Conservation (phyloP, 2,888 invertebrate species). For the Leptothorax acervorum region DNA sequence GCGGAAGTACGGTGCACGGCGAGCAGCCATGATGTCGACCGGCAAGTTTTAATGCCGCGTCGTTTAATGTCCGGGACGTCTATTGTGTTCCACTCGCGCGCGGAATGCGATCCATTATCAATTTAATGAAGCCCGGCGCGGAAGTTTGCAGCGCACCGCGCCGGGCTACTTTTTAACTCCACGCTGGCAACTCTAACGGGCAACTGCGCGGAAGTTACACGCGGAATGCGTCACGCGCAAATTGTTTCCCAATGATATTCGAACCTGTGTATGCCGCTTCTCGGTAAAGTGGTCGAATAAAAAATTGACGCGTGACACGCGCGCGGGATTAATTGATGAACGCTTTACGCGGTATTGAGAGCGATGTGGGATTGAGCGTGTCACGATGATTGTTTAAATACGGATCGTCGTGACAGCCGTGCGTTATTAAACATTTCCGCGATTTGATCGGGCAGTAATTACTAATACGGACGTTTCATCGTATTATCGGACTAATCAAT, state of each 20-base stretch:
- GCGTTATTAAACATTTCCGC: conserved; percentile 40
- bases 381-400: conserved; percentile 10
- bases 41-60: conserved; percentile 47
- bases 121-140: conserved; percentile 51
- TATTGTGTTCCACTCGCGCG: conserved; percentile 47
- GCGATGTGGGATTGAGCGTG: conserved; percentile 6
- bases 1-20: not conserved
- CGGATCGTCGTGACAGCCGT: not conserved
- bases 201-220: conserved; percentile 26
- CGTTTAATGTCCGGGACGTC: conserved; percentile 46
- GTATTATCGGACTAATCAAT: conserved; percentile 54
- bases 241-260: conserved; percentile 39
- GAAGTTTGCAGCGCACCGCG: not conserved
- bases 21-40: conserved; percentile 29
- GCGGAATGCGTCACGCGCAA: conserved; percentile 18
- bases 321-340: conserved; percentile 38
- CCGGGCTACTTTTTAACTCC: conserved; percentile 40
- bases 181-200: not conserved
- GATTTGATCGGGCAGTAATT: conserved; percentile 50
- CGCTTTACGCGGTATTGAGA: not conserved
- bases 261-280: no score
- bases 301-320: conserved; percentile 18
- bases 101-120: conserved; percentile 59
- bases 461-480: conserved; percentile 45
- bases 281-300: not conserved